Percentiles rank a stretch among this genome's conserved stretches.
Conservation (phyloP, 2,113 vertebrate genomes). For the Irena cyanogastra region DNA sequence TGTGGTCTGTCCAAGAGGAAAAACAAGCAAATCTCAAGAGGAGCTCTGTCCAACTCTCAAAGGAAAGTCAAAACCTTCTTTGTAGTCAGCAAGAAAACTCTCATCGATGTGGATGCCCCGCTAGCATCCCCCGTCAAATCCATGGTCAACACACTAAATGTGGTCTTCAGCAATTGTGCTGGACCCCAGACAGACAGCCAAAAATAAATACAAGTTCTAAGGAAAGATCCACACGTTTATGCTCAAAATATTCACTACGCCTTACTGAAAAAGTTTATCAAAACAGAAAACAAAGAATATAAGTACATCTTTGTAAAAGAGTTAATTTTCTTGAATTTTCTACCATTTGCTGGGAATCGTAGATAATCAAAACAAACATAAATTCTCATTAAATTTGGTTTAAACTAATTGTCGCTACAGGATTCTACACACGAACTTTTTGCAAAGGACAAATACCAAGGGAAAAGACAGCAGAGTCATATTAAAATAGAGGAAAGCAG, state of each 20-base stretch:
- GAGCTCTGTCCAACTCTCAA: neutral
- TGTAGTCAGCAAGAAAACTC: slow-evolving; percentile 4
- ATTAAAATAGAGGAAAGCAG: neutral
- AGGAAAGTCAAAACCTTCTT: slow-evolving; percentile 25
- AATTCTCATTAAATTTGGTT: neutral
- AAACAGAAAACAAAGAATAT: neutral
- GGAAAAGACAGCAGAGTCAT: neutral
- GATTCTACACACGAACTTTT: neutral
- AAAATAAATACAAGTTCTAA: neutral
- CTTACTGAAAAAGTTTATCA: neutral
- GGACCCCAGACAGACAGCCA: neutral
- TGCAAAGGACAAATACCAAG: neutral
- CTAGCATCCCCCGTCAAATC: neutral
- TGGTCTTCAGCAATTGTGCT: neutral
- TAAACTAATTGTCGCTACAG: neutral
- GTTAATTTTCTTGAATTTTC: neutral
- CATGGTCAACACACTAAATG: neutral
- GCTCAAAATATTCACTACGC: neutral
- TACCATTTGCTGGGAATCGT: neutral
- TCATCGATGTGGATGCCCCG: neutral
- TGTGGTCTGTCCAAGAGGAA: slow-evolving; percentile 9
- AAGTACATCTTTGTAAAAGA: neutral
- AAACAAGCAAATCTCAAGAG: neutral
- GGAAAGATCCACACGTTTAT: neutral
- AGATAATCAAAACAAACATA: neutral